These are phyloP conservation scores for Drosophila miranda DNA, from an alignment of 1,140 invertebrate genomes.

Conservation along the genomic window DNA sequence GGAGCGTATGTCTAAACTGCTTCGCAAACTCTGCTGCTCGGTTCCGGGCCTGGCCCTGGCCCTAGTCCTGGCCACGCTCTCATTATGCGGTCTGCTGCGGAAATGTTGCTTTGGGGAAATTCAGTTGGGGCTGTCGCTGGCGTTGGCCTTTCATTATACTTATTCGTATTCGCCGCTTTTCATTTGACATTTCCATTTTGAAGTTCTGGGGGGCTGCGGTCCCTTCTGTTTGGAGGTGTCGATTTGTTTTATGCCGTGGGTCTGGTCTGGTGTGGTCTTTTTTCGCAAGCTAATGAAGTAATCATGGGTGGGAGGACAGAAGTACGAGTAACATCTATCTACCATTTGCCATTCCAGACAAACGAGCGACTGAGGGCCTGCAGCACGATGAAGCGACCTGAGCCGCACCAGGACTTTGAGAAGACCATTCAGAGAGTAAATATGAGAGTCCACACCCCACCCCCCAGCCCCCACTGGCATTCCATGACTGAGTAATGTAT, in stretches of 20 bases:
- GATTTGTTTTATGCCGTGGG: conserved; percentile 57
- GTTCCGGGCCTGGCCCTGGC: too few relatives aligned
- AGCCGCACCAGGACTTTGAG: conserved; percentile 81
- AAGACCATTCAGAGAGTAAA: conserved; percentile 82
- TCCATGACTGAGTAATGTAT: not conserved
- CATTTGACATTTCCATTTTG: conserved; percentile 73
- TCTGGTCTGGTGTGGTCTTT: conserved; percentile 7
- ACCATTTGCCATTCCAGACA: conserved; percentile 41
- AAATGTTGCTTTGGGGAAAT: conserved; percentile 71
- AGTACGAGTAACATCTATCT: conserved; percentile 25
- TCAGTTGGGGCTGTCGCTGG: conserved; percentile 14
- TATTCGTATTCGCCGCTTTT: conserved; percentile 65
- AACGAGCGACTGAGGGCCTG: conserved; percentile 72
- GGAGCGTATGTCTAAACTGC: conserved; percentile 26
- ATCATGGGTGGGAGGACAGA: conserved; percentile 39
- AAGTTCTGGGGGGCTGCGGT: conserved; percentile 40
- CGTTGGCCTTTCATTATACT: conserved; percentile 71
- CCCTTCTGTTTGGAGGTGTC: conserved; percentile 61
- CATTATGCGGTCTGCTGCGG: conserved; percentile 81
- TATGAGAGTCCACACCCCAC: conserved; percentile 12
- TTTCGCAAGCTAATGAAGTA: conserved; percentile 67
- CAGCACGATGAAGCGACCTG: conserved; percentile 75
- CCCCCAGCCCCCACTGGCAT: too few relatives aligned
- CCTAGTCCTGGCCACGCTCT: conserved; percentile 36
- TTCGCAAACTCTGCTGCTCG: conserved; percentile 10